Percentiles rank a stretch among this genome's conserved stretches.
phyloP scores from a whole-genome alignment of 2,888 invertebrate genomes.

The Minunthozetes semirufus region DNA sequence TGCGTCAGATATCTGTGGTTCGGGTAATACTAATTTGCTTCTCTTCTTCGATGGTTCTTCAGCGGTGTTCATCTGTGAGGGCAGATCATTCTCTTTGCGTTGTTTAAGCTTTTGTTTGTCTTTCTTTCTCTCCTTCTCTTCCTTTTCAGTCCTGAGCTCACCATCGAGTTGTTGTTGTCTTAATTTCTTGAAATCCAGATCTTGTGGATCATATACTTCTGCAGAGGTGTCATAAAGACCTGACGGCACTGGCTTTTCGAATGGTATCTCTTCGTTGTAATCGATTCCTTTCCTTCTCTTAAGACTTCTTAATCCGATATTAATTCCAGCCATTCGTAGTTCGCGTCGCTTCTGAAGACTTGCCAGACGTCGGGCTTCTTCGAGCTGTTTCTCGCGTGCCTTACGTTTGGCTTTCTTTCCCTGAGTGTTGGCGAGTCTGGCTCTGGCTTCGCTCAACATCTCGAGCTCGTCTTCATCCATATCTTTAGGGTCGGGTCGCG shows the following conservation, averaged over 20 bases:
- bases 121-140: constrained; percentile 86
- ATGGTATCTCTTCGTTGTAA: constrained; percentile 94
- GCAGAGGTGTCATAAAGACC: constrained; percentile 93
- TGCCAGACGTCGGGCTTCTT: constrained; percentile 91
- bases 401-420: constrained; percentile 62
- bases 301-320: constrained; percentile 46
- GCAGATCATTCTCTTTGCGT: constrained; percentile 83
- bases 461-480: constrained; percentile 99
- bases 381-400: constrained; percentile 95
- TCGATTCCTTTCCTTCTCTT: constrained; percentile 75
- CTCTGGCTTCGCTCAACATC: constrained; percentile 98
- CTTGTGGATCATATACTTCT: constrained; percentile 78
- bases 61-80: constrained; percentile 71
- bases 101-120: constrained; percentile 93
- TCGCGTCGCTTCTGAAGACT: constrained; percentile 96
- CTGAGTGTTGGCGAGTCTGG: constrained; percentile 95
- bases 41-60: constrained; percentile 78
- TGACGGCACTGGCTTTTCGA: constrained; percentile 73
- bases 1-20: constrained; percentile 91
- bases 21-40: constrained; percentile 89
- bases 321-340: constrained; percentile 91
- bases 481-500: constrained; percentile 96
- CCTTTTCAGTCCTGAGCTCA: constrained; percentile 78
- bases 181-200: constrained; percentile 80
- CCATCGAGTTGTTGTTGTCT: constrained; percentile 89